Evolutionary conservation across 2,797 vertebrate genomes (phyloP).

Genomic region (Pempheris klunzingeri): DNA sequence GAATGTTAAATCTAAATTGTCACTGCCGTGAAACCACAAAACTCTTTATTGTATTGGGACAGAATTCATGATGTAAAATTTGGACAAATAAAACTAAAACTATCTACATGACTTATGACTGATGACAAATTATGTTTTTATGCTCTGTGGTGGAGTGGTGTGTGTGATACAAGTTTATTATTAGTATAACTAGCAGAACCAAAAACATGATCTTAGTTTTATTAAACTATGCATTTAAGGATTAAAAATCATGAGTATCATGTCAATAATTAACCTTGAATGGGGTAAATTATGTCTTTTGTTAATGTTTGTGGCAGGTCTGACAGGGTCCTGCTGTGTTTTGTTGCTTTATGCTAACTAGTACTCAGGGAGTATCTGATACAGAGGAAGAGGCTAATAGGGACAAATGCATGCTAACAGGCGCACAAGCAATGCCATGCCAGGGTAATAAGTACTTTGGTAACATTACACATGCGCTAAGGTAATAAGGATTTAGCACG

Average conservation of each 20-base stretch:
- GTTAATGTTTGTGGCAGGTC: conserved; percentile 11
- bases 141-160: background rate
- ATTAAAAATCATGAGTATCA: background rate
- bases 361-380: conserved; percentile 44
- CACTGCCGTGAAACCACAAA: background rate
- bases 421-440: conserved; percentile 38
- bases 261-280: conserved; percentile 13
- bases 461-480: conserved; percentile 65
- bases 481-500: conserved; percentile 66
- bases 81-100: background rate
- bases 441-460: conserved; percentile 58
- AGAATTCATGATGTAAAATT: background rate
- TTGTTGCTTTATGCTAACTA: conserved; percentile 40
- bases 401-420: conserved; percentile 14
- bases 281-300: conserved; percentile 17
- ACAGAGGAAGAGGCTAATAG: conserved; percentile 37
- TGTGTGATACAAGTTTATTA: background rate
- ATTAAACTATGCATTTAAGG: background rate
- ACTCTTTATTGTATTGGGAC: background rate
- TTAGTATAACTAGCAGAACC: background rate
- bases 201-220: conserved; percentile 5
- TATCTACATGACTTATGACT: background rate
- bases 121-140: background rate
- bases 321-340: background rate
- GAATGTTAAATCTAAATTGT: background rate